Evolutionary conservation across 2,113 vertebrate species (phyloP).

Genomic region (Psammodynastes pulverulentus): DNA sequence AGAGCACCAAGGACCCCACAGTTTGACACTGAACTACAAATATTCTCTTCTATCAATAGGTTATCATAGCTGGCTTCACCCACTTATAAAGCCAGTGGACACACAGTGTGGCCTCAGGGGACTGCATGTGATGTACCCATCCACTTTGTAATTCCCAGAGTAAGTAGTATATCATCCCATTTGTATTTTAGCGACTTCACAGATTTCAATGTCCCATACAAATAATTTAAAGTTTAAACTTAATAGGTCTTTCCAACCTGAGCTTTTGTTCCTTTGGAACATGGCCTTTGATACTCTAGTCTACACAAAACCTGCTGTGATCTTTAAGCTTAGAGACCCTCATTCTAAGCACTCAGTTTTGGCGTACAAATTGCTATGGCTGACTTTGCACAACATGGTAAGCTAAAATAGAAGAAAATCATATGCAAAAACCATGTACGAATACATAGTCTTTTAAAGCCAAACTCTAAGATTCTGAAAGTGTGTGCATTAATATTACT

Average conservation of each 20-base stretch:
- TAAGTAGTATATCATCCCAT: background rate
- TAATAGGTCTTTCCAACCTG: background rate
- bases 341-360: background rate
- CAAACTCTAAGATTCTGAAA: background rate
- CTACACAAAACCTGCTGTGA: background rate
- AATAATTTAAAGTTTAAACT: background rate
- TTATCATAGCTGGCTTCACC: background rate
- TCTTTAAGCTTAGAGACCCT: background rate
- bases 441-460: background rate
- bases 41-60: background rate
- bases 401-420: background rate
- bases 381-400: background rate
- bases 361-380: background rate
- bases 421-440: background rate
- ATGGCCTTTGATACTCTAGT: background rate
- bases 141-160: background rate
- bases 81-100: background rate
- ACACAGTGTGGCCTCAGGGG: background rate
- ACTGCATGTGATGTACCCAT: background rate
- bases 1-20: background rate
- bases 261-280: background rate
- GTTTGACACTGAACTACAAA: background rate
- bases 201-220: background rate
- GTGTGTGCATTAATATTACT: background rate
- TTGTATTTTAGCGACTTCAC: background rate